A percentile compares a stretch with the other conserved stretches of the same genome.
Evolutionary conservation across 1,140 invertebrate species (phyloP).

Genomic region (Pygmarrhopalites habei): DNA sequence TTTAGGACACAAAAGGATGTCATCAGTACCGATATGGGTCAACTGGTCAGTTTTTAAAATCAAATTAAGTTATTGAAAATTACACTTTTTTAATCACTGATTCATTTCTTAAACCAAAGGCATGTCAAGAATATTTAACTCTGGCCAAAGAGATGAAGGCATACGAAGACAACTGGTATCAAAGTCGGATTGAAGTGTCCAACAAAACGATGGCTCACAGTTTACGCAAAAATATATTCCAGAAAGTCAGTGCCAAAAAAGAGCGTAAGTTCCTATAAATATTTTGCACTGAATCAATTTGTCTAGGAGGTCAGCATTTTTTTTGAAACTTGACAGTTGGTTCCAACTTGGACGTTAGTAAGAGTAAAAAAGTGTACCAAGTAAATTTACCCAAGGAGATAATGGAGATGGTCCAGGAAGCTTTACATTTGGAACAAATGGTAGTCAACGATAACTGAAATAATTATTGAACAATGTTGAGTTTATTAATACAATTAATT

Average conservation of each 20-base stretch:
- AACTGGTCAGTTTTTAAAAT: conserved; percentile 42
- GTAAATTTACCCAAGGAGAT: conserved; percentile 32
- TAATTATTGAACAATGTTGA: not conserved
- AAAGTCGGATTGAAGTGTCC: conserved; percentile 55
- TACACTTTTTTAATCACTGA: no score
- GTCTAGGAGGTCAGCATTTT: no score
- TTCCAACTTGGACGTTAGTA: conserved; percentile 16
- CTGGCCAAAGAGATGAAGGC: conserved; percentile 65
- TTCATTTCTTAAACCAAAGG: conserved; percentile 50
- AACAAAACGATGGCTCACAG: conserved; percentile 51
- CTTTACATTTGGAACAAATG: conserved; percentile 35
- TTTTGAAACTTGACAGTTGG: conserved; percentile 31
- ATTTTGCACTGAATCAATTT: no score
- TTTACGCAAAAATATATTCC: conserved; percentile 60
- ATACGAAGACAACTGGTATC: conserved; percentile 64
- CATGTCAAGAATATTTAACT: conserved; percentile 65
- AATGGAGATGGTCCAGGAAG: conserved; percentile 38
- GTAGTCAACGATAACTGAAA: not conserved
- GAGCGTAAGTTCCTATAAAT: conserved; percentile 38
- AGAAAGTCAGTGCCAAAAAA: conserved; percentile 43
- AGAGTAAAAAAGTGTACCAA: conserved; percentile 29
- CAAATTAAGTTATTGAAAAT: not conserved
- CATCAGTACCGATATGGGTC: conserved; percentile 63
- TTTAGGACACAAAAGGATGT: conserved; percentile 68
- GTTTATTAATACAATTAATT: not conserved